Evolutionary conservation across 2,888 invertebrate species (phyloP), one percentile per base, ranked within the genome.

Genomic region (Abscondita cerata): DNA sequence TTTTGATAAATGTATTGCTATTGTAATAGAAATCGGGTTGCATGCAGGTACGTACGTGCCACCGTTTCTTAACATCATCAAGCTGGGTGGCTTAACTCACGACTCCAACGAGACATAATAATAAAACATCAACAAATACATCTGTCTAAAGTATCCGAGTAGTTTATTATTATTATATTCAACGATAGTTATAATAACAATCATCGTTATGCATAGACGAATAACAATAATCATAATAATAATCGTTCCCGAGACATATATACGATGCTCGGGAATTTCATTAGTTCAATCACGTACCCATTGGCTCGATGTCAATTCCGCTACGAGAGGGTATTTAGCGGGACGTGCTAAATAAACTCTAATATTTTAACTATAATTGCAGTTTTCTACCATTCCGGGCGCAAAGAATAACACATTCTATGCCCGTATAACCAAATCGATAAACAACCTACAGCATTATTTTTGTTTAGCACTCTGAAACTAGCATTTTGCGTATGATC

Each of bases 161-260:
- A 44, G 19, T 55, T 46, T 47, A 54, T 58, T 53, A 51, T 56
- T 56, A 62, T 52, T 57, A 61, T 47, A 56, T 57, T 62, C 52
- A 56, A 62, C 47, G 52, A 62, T 57, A 62, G 62, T 62, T 56
- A 60, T 68, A 70, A 71, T 73, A 75, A 75, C 73, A 71, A 70
- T 76, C 73, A 74, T 73, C 73, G 73, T 76, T 75, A 75, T 73
- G 75, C 72, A 70, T 72, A 52, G 72, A 71, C 73, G 71, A 75
- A 78, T 78, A 78, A 78, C 77, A 77, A 77, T 78, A 76, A 78
- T 78, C 76, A 75, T 79, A 78, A 79, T 76, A 76, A 76, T 79
- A 77, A 78, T 77, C 76, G 69, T 79, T 79, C 66, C 70, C 73
- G 75, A 76, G 76, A 76, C 76, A 75, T 74, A 73, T 76, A 77